Conservation (phyloP, 2,888 invertebrate genomes). For the Penaeus monodon region DNA sequence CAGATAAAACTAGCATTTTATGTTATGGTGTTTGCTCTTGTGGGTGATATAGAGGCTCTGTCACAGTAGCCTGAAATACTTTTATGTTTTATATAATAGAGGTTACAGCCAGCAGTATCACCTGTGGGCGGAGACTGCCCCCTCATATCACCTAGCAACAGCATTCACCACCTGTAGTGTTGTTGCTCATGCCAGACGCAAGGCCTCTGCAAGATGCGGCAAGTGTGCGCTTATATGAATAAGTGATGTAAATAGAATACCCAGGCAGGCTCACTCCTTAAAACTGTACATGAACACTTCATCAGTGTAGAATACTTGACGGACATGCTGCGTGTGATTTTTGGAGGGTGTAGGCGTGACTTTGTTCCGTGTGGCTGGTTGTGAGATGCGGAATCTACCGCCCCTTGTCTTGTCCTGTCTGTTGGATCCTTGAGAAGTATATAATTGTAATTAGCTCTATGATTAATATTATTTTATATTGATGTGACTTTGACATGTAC, state of each 20-base stretch:
- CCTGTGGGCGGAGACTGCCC: constrained; percentile 31
- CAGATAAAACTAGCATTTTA: constrained; percentile 49
- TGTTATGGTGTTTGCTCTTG: constrained; percentile 47
- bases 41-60: constrained; percentile 34
- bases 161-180: constrained; percentile 42
- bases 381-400: constrained; percentile 51
- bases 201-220: constrained; percentile 54
- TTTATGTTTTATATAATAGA: constrained; percentile 30
- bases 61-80: not conserved
- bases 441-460: constrained; percentile 54
- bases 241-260: constrained; percentile 60
- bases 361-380: constrained; percentile 48
- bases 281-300: constrained; percentile 56
- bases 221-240: constrained; percentile 55
- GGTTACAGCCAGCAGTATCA: constrained; percentile 7
- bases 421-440: constrained; percentile 59
- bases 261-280: constrained; percentile 60
- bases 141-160: constrained; percentile 34
- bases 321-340: constrained; percentile 38
- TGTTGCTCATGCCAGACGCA: constrained; percentile 54
- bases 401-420: constrained; percentile 59
- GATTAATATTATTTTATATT: constrained; percentile 53
- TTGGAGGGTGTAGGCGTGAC: constrained; percentile 37
- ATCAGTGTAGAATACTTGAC: constrained; percentile 50
- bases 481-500: constrained; percentile 57